Base-by-base conservation (phyloP, 2,888 invertebrate species). In the Uropetala carovei region DNA sequence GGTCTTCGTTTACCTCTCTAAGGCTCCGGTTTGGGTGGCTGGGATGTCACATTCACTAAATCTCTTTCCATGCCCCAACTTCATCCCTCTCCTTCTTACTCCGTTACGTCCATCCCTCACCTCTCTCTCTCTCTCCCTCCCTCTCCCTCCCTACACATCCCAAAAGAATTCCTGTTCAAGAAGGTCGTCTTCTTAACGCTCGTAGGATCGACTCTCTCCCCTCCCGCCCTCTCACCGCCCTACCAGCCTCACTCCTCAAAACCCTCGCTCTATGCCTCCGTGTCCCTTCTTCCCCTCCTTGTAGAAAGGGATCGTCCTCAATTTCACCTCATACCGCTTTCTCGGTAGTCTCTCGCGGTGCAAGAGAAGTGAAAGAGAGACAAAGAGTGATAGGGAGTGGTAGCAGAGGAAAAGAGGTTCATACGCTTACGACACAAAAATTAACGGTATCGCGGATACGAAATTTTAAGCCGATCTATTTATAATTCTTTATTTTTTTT, bases 11-110 rank as follows among this genome's bases (percentile, higher is more conserved):
- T 86, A 60, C 22, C 7, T 57, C 60, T 59, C 68, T 43, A 43
- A 82, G 13, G 82, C 16, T 27, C 85, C 85, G 58, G 85, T 59
- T 18, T 86, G 59, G 59, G 60, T 60, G 59, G 86, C 60, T 18
- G 27, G 18, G 86, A 60, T 86, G 86, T 86, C 86, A 86, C 59
- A 27, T 30, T 18, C 30, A 60, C 60, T 86, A 86, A 86, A 86
- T 59, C 86, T 58, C 86, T 27, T 16, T 43, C 30, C 14, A 27
- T 11, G 16, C n/a, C 30, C 30, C 82, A 9, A 0, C 64, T n/a
- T 64, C n/a, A n/a, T 16, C 16, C 60, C 59, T 18, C 60, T 27
- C 60, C 30, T n/a, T 43, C 43, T 57, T 30, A 60, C 86, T 59
- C 86, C 86, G 59, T 60, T 58, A 85, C 22, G 11, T 27, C 60